Evolutionary conservation across 1,140 invertebrate species (phyloP).

Genomic region (Calephelis nemesis): DNA sequence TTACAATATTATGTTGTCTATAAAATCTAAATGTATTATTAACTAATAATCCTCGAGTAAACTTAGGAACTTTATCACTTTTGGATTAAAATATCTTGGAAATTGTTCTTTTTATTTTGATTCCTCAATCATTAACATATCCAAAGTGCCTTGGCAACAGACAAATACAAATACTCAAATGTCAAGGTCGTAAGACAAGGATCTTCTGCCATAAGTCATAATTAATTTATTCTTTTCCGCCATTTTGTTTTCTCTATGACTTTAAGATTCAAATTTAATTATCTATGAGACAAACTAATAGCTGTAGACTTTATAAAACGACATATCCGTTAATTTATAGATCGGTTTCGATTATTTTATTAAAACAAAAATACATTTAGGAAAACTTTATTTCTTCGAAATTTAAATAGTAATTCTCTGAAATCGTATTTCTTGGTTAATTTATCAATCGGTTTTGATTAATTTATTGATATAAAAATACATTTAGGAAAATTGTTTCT

Average conservation of each 20-base stretch:
- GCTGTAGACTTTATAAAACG: neutral
- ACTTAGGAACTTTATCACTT: too few species aligned
- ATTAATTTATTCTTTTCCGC: neutral
- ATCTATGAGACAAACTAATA: neutral
- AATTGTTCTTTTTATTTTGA: neutral
- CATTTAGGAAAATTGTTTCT: neutral
- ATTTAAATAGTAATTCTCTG: neutral
- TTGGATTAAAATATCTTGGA: too few species aligned
- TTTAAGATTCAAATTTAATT: conserved; percentile 7
- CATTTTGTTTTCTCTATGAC: conserved; percentile 13
- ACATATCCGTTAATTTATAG: conserved; percentile 1
- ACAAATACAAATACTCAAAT: neutral
- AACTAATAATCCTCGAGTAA: too few species aligned
- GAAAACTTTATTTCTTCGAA: neutral
- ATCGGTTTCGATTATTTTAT: neutral
- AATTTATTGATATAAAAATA: neutral
- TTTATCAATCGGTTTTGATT: neutral
- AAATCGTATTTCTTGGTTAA: neutral
- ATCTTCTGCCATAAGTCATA: neutral
- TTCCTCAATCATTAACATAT: neutral
- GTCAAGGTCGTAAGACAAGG: neutral
- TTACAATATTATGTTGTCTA: too few species aligned
- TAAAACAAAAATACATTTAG: neutral
- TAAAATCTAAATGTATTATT: too few species aligned
- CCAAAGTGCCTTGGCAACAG: neutral